Base-by-base conservation (phyloP, 2,888 invertebrate genomes). In the Polyommatus iphigenia region DNA sequence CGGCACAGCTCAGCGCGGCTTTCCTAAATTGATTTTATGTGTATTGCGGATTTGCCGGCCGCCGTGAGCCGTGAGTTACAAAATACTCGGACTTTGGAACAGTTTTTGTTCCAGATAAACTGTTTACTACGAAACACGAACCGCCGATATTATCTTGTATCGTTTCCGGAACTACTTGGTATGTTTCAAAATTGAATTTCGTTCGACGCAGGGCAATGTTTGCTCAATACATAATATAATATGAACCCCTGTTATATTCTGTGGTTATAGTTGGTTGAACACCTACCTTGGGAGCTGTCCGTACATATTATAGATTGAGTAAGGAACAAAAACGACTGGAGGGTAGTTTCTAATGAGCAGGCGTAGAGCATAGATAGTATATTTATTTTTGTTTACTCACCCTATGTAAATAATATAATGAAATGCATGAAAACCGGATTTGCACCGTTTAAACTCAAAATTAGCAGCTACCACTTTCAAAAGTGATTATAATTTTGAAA, bases 21-120 rank as follows among this genome's bases (percentile, higher is more conserved):
- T 93, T 91, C 87, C 86, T 88, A 93, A 93, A 93, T 93, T 93
- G 93, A 93, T 93, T 93, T 93, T 90, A 91, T 91, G 89, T 93
- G 93, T 93, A 91, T 89, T 89, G 90, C 85, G 87, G 89, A 89
- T 86, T 90, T 88, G 87, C 83, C 84, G 84, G 82, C 83, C 86
- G 82, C 85, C 79, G 85, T 83, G 83, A 86, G 85, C 29, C 29
- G 85, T 85, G 80, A 82, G 84, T 82, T 80, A 83, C 83, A 84
- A 84, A 85, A 87, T 86, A 84, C 87, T 87, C 86, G 86, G 88
- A 85, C 85, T 86, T 90, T 86, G 85, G 84, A 85, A 85, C 80
- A 84, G 83, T 85, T 87, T 84, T 85, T 79, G 83, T 85, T 86
- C 82, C 81, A 80, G 78, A 80, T 81, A 83, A 85, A 83, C 80